A percentile compares a stretch with the other conserved stretches of the same genome.
phyloP scores from a whole-genome alignment of 1,140 invertebrate genomes.

The Bombus huntii region DNA sequence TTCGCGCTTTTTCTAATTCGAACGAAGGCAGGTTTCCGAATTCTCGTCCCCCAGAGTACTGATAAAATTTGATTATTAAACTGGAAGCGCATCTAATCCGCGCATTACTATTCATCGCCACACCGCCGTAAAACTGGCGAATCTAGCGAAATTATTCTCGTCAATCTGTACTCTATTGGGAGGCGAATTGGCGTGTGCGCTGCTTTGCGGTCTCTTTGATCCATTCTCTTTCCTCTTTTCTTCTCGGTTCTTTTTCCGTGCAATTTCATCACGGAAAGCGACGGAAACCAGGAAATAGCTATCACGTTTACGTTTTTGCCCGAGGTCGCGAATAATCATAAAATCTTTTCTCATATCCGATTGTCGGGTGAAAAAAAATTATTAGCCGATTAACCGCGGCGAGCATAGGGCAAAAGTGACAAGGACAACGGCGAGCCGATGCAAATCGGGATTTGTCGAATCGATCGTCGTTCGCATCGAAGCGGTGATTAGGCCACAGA shows the following conservation, averaged over 20 bases:
- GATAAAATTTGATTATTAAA: conserved; percentile 43
- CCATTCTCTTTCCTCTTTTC: neutral
- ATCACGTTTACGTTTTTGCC: neutral
- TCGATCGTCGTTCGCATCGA: conserved; percentile 21
- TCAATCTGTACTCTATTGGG: conserved; percentile 33
- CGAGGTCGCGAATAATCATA: neutral
- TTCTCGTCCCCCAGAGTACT: neutral
- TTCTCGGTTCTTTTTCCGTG: neutral
- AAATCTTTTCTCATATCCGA: neutral
- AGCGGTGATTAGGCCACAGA: conserved; percentile 44
- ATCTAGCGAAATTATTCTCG: conserved; percentile 44
- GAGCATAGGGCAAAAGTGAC: neutral
- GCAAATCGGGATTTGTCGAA: conserved; percentile 43
- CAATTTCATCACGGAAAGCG: neutral
- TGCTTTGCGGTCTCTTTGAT: conserved; percentile 15
- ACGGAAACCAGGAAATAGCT: neutral
- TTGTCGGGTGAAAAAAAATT: neutral
- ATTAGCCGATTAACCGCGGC: neutral
- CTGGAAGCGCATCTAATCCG: conserved; percentile 38
- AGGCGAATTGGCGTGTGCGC: conserved; percentile 19
- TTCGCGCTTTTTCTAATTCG: neutral
- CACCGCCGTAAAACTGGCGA: conserved; percentile 28
- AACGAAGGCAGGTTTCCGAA: neutral
- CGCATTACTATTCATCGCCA: conserved; percentile 46
- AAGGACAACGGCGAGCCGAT: conserved; percentile 14